phyloP scores from a whole-genome alignment of 2,113 vertebrate genomes.

The Glaucidium brasilianum region DNA sequence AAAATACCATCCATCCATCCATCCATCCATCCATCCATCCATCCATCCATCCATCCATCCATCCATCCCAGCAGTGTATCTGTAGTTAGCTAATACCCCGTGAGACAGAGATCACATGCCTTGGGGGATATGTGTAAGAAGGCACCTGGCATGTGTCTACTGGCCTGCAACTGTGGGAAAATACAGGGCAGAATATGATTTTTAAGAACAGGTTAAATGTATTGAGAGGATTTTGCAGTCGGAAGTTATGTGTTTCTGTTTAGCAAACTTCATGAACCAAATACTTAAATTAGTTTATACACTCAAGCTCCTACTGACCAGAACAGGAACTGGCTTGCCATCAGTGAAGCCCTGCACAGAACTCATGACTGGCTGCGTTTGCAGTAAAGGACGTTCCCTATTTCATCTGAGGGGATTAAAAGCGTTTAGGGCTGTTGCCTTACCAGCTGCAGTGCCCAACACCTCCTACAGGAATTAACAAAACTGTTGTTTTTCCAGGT shows the following conservation, averaged over 20 bases:
- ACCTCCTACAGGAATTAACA: background rate
- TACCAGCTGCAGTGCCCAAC: background rate
- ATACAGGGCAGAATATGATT: background rate
- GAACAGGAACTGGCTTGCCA: background rate
- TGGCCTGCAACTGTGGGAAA: background rate
- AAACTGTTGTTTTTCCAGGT: background rate
- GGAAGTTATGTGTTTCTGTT: background rate
- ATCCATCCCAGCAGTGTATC: accelerated
- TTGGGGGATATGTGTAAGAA: background rate
- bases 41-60: background rate
- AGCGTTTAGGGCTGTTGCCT: background rate
- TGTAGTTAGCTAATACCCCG: background rate
- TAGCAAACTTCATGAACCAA: background rate
- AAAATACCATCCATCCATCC: background rate
- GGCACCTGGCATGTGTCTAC: accelerated
- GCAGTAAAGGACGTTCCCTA: background rate
- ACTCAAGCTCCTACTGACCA: background rate
- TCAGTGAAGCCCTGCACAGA: background rate
- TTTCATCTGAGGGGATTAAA: background rate
- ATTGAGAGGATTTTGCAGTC: background rate
- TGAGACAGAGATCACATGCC: background rate
- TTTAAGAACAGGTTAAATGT: background rate
- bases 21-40: too few relatives aligned
- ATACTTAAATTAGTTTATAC: background rate
- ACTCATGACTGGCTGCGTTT: background rate